These are phyloP conservation scores for Poeciliopsis turrubarensis DNA, from an alignment of 2,113 vertebrate species.

Conservation along the genomic window DNA sequence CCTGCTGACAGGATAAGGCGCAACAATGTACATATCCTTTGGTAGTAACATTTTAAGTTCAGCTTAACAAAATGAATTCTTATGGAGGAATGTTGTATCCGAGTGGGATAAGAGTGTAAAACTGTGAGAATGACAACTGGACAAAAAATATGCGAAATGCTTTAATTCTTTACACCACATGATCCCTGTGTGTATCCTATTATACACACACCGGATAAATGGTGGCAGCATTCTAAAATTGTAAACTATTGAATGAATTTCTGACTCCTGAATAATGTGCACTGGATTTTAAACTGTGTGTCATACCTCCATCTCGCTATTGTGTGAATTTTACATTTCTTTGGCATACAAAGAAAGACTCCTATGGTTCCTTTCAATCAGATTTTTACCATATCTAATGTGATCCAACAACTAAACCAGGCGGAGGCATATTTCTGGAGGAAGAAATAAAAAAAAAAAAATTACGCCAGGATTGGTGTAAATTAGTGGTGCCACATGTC, in stretches of 20 bases:
- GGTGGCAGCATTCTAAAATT: background rate
- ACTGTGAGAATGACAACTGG: background rate
- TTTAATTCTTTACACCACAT: background rate
- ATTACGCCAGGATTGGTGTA: no score
- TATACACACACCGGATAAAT: no score
- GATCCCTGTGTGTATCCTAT: no score
- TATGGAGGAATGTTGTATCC: background rate
- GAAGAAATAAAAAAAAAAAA: no score
- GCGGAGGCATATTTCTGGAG: no score
- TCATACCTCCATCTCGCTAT: no score
- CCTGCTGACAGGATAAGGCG: conserved; percentile 5
- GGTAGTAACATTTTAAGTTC: conserved; percentile 7
- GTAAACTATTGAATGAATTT: background rate
- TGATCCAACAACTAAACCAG: no score
- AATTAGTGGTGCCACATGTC: no score
- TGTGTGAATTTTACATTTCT: no score
- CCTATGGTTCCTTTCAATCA: no score
- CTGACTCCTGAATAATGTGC: background rate
- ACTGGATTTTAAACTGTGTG: background rate
- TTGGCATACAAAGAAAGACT: no score
- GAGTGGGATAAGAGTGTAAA: background rate
- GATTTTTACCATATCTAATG: no score
- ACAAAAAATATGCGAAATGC: background rate
- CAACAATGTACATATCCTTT: background rate
- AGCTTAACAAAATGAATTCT: background rate